These are phyloP conservation scores for Passer domesticus DNA, from an alignment of 2,113 vertebrate genomes.

Conservation along the genomic window DNA sequence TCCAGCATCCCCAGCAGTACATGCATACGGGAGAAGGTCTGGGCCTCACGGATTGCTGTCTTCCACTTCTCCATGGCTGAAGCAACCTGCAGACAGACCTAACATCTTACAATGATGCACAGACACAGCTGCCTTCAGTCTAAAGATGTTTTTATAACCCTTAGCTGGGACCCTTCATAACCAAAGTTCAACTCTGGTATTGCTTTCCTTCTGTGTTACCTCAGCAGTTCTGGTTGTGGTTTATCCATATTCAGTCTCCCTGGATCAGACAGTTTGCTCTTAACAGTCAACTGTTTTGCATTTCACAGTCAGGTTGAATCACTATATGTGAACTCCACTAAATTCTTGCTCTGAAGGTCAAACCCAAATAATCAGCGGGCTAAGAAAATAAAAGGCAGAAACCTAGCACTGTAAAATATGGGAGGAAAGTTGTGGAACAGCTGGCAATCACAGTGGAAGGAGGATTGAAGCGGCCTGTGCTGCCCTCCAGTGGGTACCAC, in stretches of 20 bases:
- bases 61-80: constrained; percentile 96
- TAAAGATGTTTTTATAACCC: background rate
- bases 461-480: background rate
- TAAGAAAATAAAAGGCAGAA: constrained; percentile 43
- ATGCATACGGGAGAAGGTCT: constrained; percentile 97
- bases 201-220: background rate
- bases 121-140: background rate
- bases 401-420: background rate
- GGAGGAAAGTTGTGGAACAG: background rate
- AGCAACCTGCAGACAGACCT: constrained; percentile 82
- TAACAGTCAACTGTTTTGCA: background rate
- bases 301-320: background rate
- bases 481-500: constrained; percentile 68
- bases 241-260: background rate
- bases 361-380: constrained; percentile 33
- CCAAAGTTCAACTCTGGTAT: background rate
- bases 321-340: background rate
- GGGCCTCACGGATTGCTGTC: constrained; percentile 88
- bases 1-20: constrained; percentile 96
- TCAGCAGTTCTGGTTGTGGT: background rate
- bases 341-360: constrained; percentile 28
- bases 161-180: background rate
- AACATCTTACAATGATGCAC: background rate
- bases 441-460: background rate
- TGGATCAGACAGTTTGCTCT: background rate